Base-by-base conservation (phyloP, 2,797 vertebrate species). In the Periophthalmus magnuspinnatus region DNA sequence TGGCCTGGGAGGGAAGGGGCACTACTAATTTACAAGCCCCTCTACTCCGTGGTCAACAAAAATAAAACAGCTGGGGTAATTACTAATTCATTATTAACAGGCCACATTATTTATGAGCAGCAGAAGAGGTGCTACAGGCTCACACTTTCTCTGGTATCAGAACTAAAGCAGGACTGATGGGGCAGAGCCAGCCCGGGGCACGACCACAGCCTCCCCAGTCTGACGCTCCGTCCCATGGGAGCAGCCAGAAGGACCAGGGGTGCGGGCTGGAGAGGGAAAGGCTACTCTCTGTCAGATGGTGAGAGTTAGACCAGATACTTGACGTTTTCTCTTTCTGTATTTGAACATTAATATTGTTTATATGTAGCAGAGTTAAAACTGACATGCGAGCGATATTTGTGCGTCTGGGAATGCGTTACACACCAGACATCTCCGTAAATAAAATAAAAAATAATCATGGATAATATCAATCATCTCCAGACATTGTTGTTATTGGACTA, bases 11-110 rank as follows among this genome's bases (percentile, higher is more conserved):
- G 79, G 75, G 65, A 81, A 66, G 57, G 69, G 80, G 77, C 81
- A 72, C 77, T 78, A 75, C 79, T 88, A 81, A 85, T 89, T 92
- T 89, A 90, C 84, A 80, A 91, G 86, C 69, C 81, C 78, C 81
- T 87, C 74, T 81, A 77, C 81, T 87, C 86, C 82, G 82, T 86
- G 92, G 91, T 93, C 91, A 91, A 92, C 84, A 86, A 81, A 89
- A 92, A 92, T 91, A 88, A 92, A 93, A 91, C 84, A 78, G 83
- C 78, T 68, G 70, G 80, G 71, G 87, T 90, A 92, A 93, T 93
- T 92, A 94, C 89, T 90, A 91, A 94, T 94, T 94, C 87, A 94
- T 93, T 92, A 93, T 93, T 93, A 94, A 91, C 88, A 89, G 77
- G 81, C 66, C 78, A 79, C 87, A 93, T 93, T 93, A 95, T 94